These are phyloP conservation scores for Arion vulgaris DNA, from an alignment of 1,140 invertebrate species.

Conservation along the genomic window DNA sequence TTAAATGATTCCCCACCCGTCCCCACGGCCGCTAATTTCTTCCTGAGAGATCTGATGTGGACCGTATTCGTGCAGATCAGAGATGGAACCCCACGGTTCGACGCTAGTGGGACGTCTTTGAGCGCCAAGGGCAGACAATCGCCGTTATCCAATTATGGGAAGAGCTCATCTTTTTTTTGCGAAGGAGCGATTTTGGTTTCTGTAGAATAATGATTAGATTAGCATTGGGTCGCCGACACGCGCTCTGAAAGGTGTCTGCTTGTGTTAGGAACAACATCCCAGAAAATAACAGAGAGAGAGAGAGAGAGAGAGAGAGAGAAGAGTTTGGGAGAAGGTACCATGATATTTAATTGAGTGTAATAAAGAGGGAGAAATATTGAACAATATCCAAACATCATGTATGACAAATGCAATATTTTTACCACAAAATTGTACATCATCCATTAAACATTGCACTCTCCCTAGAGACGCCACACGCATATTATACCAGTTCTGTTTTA, in stretches of 20 bases:
- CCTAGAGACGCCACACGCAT: too few species aligned
- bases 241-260: slow-evolving; percentile 10
- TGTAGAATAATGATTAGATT: slow-evolving; percentile 26
- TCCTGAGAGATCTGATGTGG: slow-evolving; percentile 14
- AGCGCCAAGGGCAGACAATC: slow-evolving; percentile 26
- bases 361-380: too few species aligned
- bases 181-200: background rate
- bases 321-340: too few species aligned
- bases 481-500: too few species aligned
- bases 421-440: too few species aligned
- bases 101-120: slow-evolving; percentile 8
- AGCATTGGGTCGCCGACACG: slow-evolving; percentile 12
- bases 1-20: slow-evolving; percentile 11
- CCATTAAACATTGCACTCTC: too few species aligned
- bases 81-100: background rate
- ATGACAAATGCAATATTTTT: too few species aligned
- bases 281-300: background rate
- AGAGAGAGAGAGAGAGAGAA: background rate
- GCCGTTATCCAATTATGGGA: slow-evolving; percentile 29
- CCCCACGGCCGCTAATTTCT: slow-evolving; percentile 24
- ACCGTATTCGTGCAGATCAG: background rate
- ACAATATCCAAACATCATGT: too few species aligned
- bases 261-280: background rate
- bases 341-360: too few species aligned
- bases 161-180: slow-evolving; percentile 5